Evolutionary conservation across 2,888 invertebrate species (phyloP).

Genomic region (Drosophila melanosoma): DNA sequence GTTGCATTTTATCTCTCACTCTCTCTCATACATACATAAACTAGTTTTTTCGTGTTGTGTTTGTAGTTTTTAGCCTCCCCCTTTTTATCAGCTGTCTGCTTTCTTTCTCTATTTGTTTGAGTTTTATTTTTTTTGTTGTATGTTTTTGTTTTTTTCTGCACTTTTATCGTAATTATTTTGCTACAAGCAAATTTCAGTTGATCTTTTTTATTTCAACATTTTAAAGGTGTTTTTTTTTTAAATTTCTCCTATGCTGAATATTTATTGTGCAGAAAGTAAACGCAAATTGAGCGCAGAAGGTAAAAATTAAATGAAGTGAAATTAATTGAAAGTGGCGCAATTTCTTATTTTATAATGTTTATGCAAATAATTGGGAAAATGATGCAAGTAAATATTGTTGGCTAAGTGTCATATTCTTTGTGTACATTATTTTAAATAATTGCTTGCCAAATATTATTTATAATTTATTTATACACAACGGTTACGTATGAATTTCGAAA

Average conservation of each 20-base stretch:
- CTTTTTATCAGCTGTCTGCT: constrained; percentile 34
- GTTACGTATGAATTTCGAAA: constrained; percentile 38
- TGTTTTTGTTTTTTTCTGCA: constrained; percentile 15
- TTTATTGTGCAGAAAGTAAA: constrained; percentile 38
- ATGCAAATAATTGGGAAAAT: constrained; percentile 1
- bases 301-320: constrained; percentile 34
- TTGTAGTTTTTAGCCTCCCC: constrained; percentile 34
- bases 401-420: constrained; percentile 11
- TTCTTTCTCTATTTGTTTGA: constrained; percentile 17
- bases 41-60: constrained; percentile 71
- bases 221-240: constrained; percentile 25
- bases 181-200: constrained; percentile 30
- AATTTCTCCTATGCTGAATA: constrained; percentile 27
- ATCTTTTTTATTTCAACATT: constrained; percentile 30
- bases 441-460: constrained; percentile 35
- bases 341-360: constrained; percentile 4
- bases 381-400: constrained; percentile 23
- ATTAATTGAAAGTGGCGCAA: constrained; percentile 5
- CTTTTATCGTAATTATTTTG: constrained; percentile 23
- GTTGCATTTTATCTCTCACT: constrained; percentile 39
- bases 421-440: constrained; percentile 5
- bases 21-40: constrained; percentile 37
- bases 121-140: background rate
- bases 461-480: constrained; percentile 31
- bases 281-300: constrained; percentile 61